Evolutionary conservation across 2,113 vertebrate genomes (phyloP).

Genomic region (Redunca redunca): DNA sequence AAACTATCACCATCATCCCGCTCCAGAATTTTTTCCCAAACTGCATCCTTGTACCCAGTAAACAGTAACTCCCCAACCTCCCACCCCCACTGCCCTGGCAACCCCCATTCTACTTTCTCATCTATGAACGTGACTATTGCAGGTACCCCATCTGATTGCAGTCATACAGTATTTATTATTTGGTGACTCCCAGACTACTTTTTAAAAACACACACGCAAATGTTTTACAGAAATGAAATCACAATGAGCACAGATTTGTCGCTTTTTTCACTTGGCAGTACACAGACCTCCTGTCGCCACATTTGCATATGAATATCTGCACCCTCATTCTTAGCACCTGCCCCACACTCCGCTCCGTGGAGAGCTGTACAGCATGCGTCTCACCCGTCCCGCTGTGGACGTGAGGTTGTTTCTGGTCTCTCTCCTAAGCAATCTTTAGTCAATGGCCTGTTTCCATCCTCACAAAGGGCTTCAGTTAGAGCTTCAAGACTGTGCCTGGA

Average conservation of each 20-base stretch:
- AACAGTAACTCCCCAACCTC: not conserved
- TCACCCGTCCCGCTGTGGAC: not conserved
- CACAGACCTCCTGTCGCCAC: fast-evolving
- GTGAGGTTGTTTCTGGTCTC: not conserved
- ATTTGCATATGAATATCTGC: not conserved
- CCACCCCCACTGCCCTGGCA: no score
- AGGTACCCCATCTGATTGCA: not conserved
- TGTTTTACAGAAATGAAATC: not conserved
- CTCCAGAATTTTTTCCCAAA: not conserved
- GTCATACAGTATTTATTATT: not conserved
- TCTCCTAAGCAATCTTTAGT: not conserved
- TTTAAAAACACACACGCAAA: not conserved
- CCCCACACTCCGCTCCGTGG: not conserved
- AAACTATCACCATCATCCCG: not conserved
- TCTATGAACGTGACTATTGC: not conserved
- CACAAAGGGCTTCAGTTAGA: not conserved
- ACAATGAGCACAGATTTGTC: not conserved
- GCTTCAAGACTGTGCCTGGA: not conserved
- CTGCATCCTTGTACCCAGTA: not conserved
- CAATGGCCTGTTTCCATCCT: not conserved
- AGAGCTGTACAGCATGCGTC: not conserved
- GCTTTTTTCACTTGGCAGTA: not conserved
- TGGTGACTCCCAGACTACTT: not conserved
- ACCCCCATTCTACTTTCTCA: no score
- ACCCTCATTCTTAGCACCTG: not conserved